phyloP scores from a whole-genome alignment of 2,888 invertebrate species.

The Spodoptera picta region DNA sequence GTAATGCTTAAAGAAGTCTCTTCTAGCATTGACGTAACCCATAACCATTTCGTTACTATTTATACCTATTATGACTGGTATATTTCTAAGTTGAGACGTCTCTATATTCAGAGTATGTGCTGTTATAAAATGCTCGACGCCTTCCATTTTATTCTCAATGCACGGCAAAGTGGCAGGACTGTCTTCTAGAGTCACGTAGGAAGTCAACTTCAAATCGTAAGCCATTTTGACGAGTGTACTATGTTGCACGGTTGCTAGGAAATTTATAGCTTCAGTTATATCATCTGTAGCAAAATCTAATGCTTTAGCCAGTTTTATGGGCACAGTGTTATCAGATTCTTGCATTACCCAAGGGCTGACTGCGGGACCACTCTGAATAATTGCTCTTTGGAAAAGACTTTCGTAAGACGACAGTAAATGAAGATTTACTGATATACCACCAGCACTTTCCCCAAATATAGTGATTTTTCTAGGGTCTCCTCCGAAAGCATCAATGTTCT shows the following conservation, averaged over 20 bases:
- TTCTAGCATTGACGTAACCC: background rate
- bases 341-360: constrained; percentile 19
- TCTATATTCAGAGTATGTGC: constrained; percentile 25
- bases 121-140: constrained; percentile 32
- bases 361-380: constrained; percentile 43
- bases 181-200: background rate
- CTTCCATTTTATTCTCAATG: constrained; percentile 24
- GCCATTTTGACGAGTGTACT: constrained; percentile 7
- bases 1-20: constrained; percentile 12
- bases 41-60: constrained; percentile 27
- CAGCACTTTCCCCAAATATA: constrained; percentile 62
- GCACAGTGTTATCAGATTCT: constrained; percentile 11
- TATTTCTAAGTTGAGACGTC: constrained; percentile 18
- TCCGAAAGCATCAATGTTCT: constrained; percentile 66
- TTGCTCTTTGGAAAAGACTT: constrained; percentile 34
- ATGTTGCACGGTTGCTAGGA: constrained; percentile 25
- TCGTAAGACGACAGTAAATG: constrained; percentile 30
- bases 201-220: constrained; percentile 10
- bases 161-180: constrained; percentile 20
- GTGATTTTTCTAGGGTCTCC: constrained; percentile 57
- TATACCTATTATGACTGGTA: constrained; percentile 28
- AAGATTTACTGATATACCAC: constrained; percentile 48
- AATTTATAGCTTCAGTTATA: constrained; percentile 25
- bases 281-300: constrained; percentile 26
- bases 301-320: constrained; percentile 29